These are phyloP conservation scores for Dallia pectoralis DNA, from an alignment of 2,797 vertebrate genomes.

Conservation along the genomic window DNA sequence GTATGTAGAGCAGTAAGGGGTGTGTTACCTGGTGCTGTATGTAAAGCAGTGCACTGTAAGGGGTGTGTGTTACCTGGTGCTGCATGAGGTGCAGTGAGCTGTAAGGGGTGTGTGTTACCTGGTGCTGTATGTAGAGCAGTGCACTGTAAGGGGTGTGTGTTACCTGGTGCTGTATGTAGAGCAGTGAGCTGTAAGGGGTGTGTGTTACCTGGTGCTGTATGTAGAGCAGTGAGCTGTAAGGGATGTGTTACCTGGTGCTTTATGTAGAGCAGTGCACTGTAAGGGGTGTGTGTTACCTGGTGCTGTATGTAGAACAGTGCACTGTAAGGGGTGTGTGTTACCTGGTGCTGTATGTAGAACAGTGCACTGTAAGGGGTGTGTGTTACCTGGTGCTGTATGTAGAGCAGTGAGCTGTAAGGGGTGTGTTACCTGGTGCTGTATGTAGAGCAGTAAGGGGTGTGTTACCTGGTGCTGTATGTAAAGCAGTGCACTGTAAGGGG, in stretches of 20 bases:
- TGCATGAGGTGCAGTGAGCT: neutral
- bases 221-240: neutral
- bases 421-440: neutral
- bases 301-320: neutral
- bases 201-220: neutral
- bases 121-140: neutral
- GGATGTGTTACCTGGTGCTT: slow-evolving; percentile 88
- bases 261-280: slow-evolving; percentile 91
- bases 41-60: no score
- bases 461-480: neutral
- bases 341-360: neutral
- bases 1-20: neutral
- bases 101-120: neutral
- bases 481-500: no score
- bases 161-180: slow-evolving; percentile 99
- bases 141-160: slow-evolving; percentile 11
- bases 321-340: slow-evolving; percentile 7
- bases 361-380: neutral
- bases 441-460: neutral
- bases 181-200: slow-evolving; percentile 85
- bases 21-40: slow-evolving; percentile 2
- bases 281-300: slow-evolving; percentile 62
- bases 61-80: neutral
- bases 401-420: slow-evolving; percentile 90
- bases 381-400: slow-evolving; percentile 95